Percentiles rank a stretch among this genome's conserved stretches.
phyloP scores from a whole-genome alignment of 2,797 vertebrate genomes.

The Notoglanidium macrostoma region DNA sequence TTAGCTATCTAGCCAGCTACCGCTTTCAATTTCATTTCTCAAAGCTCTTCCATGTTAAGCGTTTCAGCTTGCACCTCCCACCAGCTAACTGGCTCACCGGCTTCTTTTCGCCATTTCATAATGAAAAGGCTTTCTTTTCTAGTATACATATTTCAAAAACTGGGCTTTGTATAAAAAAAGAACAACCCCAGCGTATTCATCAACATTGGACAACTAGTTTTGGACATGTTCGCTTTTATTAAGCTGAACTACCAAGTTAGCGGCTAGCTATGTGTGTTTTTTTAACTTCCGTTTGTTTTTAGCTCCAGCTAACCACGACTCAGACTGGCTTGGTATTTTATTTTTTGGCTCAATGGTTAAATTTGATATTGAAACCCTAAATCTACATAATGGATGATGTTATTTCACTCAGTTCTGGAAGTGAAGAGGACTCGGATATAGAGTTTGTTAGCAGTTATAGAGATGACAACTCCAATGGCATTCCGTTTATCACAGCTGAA shows the following conservation, averaged over 20 bases:
- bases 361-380: neutral
- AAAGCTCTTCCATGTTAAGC: neutral
- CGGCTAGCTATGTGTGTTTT: neutral
- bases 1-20: neutral
- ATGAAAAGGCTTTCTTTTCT: neutral
- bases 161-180: neutral
- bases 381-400: slow-evolving; percentile 64
- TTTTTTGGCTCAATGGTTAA: neutral
- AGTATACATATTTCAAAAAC: neutral
- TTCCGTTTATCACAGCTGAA: slow-evolving; percentile 45
- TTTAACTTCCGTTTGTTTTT: slow-evolving; percentile 27
- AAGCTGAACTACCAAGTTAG: neutral
- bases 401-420: slow-evolving; percentile 71
- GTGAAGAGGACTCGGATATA: slow-evolving; percentile 68
- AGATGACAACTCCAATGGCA: neutral
- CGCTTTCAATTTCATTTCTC: neutral
- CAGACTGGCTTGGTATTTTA: neutral
- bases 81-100: neutral
- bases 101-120: neutral
- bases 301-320: neutral
- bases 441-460: slow-evolving; percentile 63
- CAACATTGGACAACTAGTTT: neutral
- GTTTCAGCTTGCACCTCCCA: neutral
- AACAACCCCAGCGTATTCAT: neutral
- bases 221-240: neutral